phyloP scores from a whole-genome alignment of 2,797 vertebrate genomes.

The Cirrhinus molitorella region DNA sequence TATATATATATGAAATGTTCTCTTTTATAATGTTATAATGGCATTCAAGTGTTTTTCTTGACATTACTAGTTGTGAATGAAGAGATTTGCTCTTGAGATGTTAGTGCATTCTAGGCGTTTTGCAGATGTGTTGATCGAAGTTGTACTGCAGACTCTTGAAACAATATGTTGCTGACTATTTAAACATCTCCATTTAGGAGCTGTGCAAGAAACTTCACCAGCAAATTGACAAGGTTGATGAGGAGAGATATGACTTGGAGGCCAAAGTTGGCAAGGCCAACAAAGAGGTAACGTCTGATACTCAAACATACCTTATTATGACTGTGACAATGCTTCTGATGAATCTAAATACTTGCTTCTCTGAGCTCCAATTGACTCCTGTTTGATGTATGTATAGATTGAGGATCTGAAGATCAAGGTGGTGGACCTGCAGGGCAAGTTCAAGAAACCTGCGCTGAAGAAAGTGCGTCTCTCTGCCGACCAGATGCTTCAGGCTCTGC shows the following conservation, averaged over 20 bases:
- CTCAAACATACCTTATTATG: not conserved
- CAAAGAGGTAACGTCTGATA: constrained; percentile 65
- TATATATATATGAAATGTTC: no score
- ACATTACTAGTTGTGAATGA: not conserved
- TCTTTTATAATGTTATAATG: not conserved
- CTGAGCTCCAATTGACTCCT: not conserved
- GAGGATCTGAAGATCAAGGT: constrained; percentile 90
- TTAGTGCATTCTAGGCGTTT: not conserved
- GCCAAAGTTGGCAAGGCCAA: constrained; percentile 66
- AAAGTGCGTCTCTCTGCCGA: constrained; percentile 89
- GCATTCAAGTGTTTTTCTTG: not conserved
- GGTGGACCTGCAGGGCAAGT: constrained; percentile 88
- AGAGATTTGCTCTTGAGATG: not conserved
- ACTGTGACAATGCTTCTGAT: not conserved
- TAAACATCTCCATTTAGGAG: constrained; percentile 56
- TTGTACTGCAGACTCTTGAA: not conserved
- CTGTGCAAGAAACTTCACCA: constrained; percentile 68
- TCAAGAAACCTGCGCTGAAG: constrained; percentile 85
- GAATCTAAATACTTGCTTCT: not conserved
- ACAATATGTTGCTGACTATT: not conserved
- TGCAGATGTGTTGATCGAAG: not conserved
- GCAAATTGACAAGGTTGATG: constrained; percentile 66
- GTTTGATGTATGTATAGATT: constrained; percentile 73
- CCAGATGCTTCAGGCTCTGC: constrained; percentile 86
- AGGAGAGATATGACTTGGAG: constrained; percentile 71